Evolutionary conservation across 92 coral and sea anemone species (phyloP).

Genomic region (Phenganax stokvisi): DNA sequence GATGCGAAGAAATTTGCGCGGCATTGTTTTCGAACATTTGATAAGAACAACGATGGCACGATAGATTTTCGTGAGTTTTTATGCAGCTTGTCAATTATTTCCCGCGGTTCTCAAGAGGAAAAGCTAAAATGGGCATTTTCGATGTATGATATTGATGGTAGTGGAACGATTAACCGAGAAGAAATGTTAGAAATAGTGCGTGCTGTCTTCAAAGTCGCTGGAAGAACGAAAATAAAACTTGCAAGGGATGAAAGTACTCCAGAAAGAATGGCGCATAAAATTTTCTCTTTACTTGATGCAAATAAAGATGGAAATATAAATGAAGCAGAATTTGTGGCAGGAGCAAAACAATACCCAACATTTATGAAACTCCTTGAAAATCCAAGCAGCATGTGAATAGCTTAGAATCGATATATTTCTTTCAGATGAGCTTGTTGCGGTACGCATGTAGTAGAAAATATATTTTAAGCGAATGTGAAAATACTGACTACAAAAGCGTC

Average conservation of each 20-base stretch:
- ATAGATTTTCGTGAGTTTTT: conserved; percentile 95
- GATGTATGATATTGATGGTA: conserved; percentile 94
- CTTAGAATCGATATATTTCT: background rate
- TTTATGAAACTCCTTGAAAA: conserved; percentile 95
- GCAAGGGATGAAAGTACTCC: conserved; percentile 95
- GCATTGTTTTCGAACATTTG: conserved; percentile 95
- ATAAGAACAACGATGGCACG: conserved; percentile 92
- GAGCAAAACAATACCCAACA: conserved; percentile 88
- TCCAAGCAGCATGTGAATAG: conserved; percentile 51
- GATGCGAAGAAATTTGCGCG: conserved; percentile 90
- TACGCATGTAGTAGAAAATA: background rate
- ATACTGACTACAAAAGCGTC: background rate
- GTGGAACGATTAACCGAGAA: conserved; percentile 77
- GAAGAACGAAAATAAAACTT: conserved; percentile 56
- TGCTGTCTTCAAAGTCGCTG: conserved; percentile 85
- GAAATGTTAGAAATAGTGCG: conserved; percentile 98
- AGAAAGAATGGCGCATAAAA: conserved; percentile 89
- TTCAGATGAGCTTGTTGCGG: background rate
- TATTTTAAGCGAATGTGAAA: too few species aligned
- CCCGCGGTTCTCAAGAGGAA: conserved; percentile 86
- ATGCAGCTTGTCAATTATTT: conserved; percentile 82
- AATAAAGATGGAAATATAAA: conserved; percentile 89
- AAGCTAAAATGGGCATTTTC: conserved; percentile 97
- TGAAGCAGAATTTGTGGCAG: conserved; percentile 87
- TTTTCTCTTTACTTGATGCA: conserved; percentile 78